A percentile compares a stretch with the other conserved stretches of the same genome.
phyloP scores from a whole-genome alignment of 2,888 invertebrate species.

The Suillia variegata region DNA sequence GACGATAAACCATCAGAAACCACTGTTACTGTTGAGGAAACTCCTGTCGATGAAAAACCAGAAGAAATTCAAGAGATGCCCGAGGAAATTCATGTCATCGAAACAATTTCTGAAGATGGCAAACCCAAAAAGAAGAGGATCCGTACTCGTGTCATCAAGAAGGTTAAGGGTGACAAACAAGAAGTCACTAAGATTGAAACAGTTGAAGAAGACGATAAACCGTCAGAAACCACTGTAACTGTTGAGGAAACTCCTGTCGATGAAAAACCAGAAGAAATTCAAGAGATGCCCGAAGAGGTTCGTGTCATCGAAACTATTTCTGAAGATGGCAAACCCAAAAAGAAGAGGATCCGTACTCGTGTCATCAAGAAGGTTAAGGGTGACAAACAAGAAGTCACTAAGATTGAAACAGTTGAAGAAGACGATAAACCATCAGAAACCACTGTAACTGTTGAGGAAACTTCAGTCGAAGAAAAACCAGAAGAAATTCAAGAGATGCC shows the following conservation, averaged over 20 bases:
- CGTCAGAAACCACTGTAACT: conserved; percentile 25
- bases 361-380: conserved; percentile 27
- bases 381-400: conserved; percentile 28
- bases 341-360: conserved; percentile 24
- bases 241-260: conserved; percentile 23
- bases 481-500: conserved; percentile 21
- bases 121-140: conserved; percentile 24
- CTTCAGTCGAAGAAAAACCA: conserved; percentile 19
- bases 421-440: conserved; percentile 26
- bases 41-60: conserved; percentile 18
- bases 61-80: conserved; percentile 22
- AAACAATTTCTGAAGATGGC: conserved; percentile 23
- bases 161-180: conserved; percentile 25
- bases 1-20: conserved; percentile 26
- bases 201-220: conserved; percentile 28
- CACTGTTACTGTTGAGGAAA: conserved; percentile 24
- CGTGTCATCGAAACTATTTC: conserved; percentile 20
- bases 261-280: conserved; percentile 16
- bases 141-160: conserved; percentile 25
- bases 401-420: conserved; percentile 28
- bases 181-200: conserved; percentile 28
- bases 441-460: conserved; percentile 25
- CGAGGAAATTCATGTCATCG: conserved; percentile 22
- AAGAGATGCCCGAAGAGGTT: conserved; percentile 26
- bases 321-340: conserved; percentile 26